These are phyloP conservation scores for Lasioglossum villosulum DNA, from an alignment of 2,888 invertebrate genomes.

Conservation along the genomic window DNA sequence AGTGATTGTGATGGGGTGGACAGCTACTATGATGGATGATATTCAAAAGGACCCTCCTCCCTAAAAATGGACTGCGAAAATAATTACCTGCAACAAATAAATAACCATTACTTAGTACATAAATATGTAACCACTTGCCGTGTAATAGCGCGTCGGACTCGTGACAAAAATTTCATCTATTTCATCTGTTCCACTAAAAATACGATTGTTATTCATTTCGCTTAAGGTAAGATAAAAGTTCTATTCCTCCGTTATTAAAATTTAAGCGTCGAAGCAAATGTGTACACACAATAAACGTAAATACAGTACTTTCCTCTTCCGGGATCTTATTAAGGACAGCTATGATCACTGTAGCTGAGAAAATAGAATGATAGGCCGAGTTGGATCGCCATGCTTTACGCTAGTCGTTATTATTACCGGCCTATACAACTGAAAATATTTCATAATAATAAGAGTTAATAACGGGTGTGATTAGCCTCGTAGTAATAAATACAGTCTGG, in stretches of 20 bases:
- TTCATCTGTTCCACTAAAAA: not conserved
- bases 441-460: not conserved
- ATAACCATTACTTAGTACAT: conserved; percentile 1
- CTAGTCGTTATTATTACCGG: not conserved
- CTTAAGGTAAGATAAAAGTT: too few species aligned
- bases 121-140: not conserved
- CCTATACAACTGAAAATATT: not conserved
- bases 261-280: not conserved
- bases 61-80: not conserved
- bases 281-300: not conserved
- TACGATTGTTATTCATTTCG: not conserved
- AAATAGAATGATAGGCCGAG: not conserved
- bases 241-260: not conserved
- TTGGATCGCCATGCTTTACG: not conserved
- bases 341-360: not conserved
- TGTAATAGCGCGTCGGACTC: not conserved
- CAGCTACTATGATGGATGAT: not conserved
- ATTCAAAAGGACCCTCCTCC: not conserved
- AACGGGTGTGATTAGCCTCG: not conserved
- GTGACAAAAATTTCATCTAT: not conserved
- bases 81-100: conserved; percentile 5
- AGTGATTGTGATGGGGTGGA: not conserved
- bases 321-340: not conserved
- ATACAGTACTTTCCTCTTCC: not conserved
- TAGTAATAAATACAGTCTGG: not conserved